Evolutionary conservation across 2,888 invertebrate species (phyloP), one percentile per base, ranked within the genome.

Genomic region (Morpho achilles): DNA sequence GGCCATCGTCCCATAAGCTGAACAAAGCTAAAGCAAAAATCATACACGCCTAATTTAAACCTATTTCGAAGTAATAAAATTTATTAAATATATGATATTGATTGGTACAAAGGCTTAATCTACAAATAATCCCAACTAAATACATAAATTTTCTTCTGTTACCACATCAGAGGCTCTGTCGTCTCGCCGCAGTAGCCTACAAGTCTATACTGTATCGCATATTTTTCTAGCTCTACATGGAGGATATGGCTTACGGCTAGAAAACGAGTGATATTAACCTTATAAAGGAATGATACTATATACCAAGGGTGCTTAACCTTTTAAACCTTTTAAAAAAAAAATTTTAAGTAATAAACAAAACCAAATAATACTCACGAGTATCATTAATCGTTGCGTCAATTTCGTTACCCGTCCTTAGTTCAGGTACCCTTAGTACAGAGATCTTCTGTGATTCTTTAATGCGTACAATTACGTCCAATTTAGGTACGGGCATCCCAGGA

Each of bases 401-500:
- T 73, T 94, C 93, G 71, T 94, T 93, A 57, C 93, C 93, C 45
- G 93, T 92, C 64, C 93, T 87, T 50, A 95, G 76, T 59, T 93
- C 92, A 0, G 95, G 95, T 3, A 94, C 93, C 61, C 91, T 84
- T 5, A 95, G 86, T 16, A 80, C 81, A 0, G 91, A 91, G 41
- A 95, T 88, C 66, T 92, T 92, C 64, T 92, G 87, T 1, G 91
- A 84, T 78, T 95, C 95, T 60, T 91, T 87, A 62, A 95, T 92
- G 62, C 91, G 87, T 1, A 95, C 94, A 32, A 92, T 91, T 48
- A 95, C 93, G 23, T 90, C 84, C 49, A 95, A 84, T 67, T 94
- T 91, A 52, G 92, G 91, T n/a, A 95, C 93, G 6, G 92, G 74
- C 66, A 93, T 92, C 40, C 94, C 93, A 0, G 95, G 94, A 73